phyloP scores from a whole-genome alignment of 2,888 invertebrate genomes.

The Coenonympha glycerion region DNA sequence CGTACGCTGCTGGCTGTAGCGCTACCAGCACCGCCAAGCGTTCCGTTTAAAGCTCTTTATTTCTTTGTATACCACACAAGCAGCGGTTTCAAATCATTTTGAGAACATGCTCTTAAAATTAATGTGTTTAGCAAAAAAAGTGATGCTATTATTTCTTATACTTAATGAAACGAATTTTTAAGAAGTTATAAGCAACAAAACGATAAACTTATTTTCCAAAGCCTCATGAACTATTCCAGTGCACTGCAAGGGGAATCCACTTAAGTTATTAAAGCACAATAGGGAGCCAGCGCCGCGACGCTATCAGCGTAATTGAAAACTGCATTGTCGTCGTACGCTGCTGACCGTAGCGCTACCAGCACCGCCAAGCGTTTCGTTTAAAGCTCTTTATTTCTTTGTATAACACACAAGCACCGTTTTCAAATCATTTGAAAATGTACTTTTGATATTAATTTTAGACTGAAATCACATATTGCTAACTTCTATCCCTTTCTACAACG shows the following conservation, averaged over 20 bases:
- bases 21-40: constrained; percentile 30
- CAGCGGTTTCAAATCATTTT: no score
- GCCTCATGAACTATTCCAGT: constrained; percentile 32
- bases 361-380: constrained; percentile 24
- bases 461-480: no score
- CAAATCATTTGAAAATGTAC: no score
- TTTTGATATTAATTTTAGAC: no score
- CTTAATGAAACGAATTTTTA: no score
- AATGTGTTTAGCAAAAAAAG: no score
- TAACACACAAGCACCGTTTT: no score
- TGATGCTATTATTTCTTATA: no score
- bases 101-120: no score
- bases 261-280: constrained; percentile 66
- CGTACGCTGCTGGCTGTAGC: constrained; percentile 17
- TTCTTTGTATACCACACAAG: no score
- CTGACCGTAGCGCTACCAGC: constrained; percentile 18
- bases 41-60: neutral
- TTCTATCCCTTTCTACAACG: no score
- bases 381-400: neutral
- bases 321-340: constrained; percentile 38
- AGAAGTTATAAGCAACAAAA: neutral
- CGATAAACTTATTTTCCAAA: neutral
- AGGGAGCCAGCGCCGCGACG: constrained; percentile 38
- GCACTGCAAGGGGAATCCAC: constrained; percentile 55
- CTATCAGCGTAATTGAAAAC: constrained; percentile 64